phyloP scores from a whole-genome alignment of 1,140 invertebrate species.

The Polypedilum pembai region DNA sequence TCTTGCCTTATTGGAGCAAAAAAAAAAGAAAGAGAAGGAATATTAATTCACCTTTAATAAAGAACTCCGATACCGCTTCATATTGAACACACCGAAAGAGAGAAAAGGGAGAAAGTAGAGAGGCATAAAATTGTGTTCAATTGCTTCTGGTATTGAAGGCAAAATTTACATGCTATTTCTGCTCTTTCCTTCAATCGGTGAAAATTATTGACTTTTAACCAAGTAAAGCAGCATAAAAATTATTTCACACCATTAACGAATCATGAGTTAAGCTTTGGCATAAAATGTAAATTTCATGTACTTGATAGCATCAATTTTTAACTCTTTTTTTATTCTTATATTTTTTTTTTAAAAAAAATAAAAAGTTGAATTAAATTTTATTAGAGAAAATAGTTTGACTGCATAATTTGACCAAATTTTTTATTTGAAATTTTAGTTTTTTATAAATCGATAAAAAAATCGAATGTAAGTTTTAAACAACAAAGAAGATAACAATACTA shows the following conservation, averaged over 20 bases:
- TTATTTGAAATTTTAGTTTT: too few species aligned
- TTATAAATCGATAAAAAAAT: too few species aligned
- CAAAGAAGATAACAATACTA: too few species aligned
- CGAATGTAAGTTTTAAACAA: too few species aligned
- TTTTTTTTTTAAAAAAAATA: too few species aligned
- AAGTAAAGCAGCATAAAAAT: neutral
- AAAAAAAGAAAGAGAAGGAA: neutral
- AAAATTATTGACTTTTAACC: neutral
- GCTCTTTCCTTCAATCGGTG: neutral
- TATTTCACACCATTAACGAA: constrained; percentile 26
- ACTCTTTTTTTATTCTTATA: too few species aligned
- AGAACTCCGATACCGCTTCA: neutral
- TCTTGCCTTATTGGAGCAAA: neutral
- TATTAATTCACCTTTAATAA: neutral
- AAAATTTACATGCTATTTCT: neutral
- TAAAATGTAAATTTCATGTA: constrained; percentile 26
- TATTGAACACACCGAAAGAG: too few species aligned
- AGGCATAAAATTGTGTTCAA: neutral
- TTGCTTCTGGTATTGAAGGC: constrained; percentile 5
- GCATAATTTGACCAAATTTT: too few species aligned
- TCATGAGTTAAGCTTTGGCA: neutral
- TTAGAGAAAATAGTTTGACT: too few species aligned
- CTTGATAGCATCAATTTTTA: constrained; percentile 23
- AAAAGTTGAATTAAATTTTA: too few species aligned
- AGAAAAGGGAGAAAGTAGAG: too few species aligned